Evolutionary conservation across 2,113 vertebrate species (phyloP).

Genomic region (Chauna torquata): DNA sequence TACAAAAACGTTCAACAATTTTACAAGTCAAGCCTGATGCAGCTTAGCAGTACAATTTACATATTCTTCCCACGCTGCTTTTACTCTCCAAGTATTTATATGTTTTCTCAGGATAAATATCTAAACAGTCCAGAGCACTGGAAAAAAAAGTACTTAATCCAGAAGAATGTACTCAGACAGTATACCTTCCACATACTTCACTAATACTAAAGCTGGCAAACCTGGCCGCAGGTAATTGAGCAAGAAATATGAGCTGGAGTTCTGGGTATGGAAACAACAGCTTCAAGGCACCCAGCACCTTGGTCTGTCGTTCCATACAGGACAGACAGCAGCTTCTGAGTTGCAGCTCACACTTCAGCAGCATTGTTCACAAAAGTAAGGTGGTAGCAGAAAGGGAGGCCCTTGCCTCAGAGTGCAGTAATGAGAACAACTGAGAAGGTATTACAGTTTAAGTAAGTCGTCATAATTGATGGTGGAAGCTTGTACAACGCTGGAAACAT

Average conservation of each 20-base stretch:
- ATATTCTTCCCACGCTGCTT: neutral
- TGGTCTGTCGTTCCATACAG: accelerated
- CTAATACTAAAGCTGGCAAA: neutral
- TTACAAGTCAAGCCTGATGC: neutral
- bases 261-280: neutral
- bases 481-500: too few relatives aligned
- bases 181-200: neutral
- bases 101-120: neutral
- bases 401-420: neutral
- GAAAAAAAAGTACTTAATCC: neutral
- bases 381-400: neutral
- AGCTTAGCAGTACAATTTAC: neutral
- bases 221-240: neutral
- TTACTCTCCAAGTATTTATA: too few relatives aligned
- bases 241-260: neutral
- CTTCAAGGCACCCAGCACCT: neutral
- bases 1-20: neutral
- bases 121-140: neutral
- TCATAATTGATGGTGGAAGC: accelerated
- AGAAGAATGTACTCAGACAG: accelerated
- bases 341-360: neutral
- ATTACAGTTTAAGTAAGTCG: neutral
- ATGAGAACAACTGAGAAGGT: neutral
- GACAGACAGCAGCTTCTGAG: neutral
- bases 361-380: neutral